Evolutionary conservation across 2,888 invertebrate species (phyloP), one percentile per base, ranked within the genome.

Genomic region (Drosophila meridionalis): DNA sequence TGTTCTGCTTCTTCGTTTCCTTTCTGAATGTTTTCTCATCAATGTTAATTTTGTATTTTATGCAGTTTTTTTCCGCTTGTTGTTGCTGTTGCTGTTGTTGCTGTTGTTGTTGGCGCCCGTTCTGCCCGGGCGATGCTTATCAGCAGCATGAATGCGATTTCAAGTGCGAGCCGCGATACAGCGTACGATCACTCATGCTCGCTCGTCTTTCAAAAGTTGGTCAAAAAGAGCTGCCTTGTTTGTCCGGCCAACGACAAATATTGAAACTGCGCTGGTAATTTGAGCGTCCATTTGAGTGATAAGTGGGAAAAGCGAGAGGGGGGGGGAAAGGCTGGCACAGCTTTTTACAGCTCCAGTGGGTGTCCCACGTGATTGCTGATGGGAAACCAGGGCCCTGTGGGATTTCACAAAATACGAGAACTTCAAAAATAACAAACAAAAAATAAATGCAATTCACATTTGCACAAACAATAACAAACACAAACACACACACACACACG

Each of bases 191-290:
- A 38, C 45, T 53, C 50, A 38, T 45, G 52, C 48, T 30, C 61
- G 4, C 36, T 36, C 52, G 30, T 65, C 43, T 52, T 60, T 42
- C 38, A 66, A 78, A 83, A 79, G 75, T 83, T 85, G 83, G 83
- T 83, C 85, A 83, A 80, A 82, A 82, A 64, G 72, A 65, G 72
- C 66, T 76, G 26, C 50, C 65, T 12, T 76, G 63, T 76, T 76
- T 76, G 67, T 60, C 55, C 65, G 26, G 56, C 48, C 48, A 32
- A 71, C 48, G 53, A 68, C 69, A 82, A 82, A 82, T 81, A 83
- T 82, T 82, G 81, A 69, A 63, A 62, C 59, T 72, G 76, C 66
- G 58, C 57, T 32, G 56, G 75, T 73, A 70, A 83, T 76, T 76
- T 61, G 42, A 42, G n/a, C 40, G 6, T 14, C 38, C 40, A 40